Evolutionary conservation across 1,140 invertebrate genomes (phyloP).

Genomic region (Aphelinus atriplicis): DNA sequence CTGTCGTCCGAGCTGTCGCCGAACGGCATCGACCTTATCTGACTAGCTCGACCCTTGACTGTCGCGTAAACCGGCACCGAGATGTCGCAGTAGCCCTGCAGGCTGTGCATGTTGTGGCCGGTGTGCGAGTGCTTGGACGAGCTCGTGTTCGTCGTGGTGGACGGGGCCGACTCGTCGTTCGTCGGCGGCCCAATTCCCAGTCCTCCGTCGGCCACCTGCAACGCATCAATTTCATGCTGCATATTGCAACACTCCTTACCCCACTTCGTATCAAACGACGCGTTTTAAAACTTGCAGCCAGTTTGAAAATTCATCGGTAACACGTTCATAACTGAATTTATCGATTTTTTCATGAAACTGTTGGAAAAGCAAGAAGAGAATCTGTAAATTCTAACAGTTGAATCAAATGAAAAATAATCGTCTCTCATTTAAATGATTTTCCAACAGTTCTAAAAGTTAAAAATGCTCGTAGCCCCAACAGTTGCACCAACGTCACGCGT

Average conservation of each 20-base stretch:
- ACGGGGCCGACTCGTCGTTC: constrained; percentile 59
- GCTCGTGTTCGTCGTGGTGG: constrained; percentile 60
- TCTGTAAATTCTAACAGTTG: not conserved
- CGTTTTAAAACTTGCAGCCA: too few relatives aligned
- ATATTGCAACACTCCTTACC: too few relatives aligned
- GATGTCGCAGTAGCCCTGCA: constrained; percentile 78
- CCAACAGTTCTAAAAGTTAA: not conserved
- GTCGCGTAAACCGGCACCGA: constrained; percentile 95
- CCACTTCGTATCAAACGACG: too few relatives aligned
- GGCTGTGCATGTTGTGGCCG: constrained; percentile 62
- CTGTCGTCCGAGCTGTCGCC: constrained; percentile 96
- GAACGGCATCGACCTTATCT: constrained; percentile 95
- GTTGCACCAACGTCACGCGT: too few relatives aligned
- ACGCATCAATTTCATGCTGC: not conserved
- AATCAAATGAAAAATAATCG: not conserved
- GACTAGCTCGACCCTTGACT: constrained; percentile 91
- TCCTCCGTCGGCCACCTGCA: constrained; percentile 84
- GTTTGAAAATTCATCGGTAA: too few relatives aligned
- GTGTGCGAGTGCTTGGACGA: constrained; percentile 64
- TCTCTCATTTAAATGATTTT: not conserved
- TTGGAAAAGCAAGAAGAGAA: constrained; percentile 15
- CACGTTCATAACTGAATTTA: too few relatives aligned
- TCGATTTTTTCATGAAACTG: too few relatives aligned
- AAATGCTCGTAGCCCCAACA: too few relatives aligned
- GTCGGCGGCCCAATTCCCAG: constrained; percentile 66